Conservation (phyloP, 2,888 invertebrate genomes). For the Syrphus vitripennis region DNA sequence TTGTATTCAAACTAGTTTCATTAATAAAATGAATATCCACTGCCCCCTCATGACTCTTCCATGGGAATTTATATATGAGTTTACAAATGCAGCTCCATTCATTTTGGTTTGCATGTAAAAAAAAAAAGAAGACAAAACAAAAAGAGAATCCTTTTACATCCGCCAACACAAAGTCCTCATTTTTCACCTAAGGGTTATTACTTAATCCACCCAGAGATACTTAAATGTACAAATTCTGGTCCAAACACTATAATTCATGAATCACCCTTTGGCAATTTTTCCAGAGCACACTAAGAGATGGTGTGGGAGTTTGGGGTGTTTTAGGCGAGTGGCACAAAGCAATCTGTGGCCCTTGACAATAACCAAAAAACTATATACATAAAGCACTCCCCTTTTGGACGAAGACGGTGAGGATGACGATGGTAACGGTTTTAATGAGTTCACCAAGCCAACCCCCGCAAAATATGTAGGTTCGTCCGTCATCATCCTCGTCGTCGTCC, state of each 20-base stretch:
- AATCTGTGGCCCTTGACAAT: conserved; percentile 43
- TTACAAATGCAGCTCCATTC: conserved; percentile 16
- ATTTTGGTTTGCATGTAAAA: background rate
- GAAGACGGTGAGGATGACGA: no score
- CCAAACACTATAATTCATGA: conserved; percentile 62
- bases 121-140: background rate
- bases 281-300: background rate
- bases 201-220: conserved; percentile 69
- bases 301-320: background rate
- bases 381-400: conserved; percentile 54
- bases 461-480: background rate
- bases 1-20: conserved; percentile 41
- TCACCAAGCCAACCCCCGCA: conserved; percentile 37
- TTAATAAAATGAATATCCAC: conserved; percentile 47
- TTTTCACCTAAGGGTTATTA: conserved; percentile 66
- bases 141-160: conserved; percentile 22
- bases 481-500: background rate
- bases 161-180: conserved; percentile 34
- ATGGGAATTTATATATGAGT: background rate
- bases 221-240: conserved; percentile 62
- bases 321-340: background rate
- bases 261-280: conserved; percentile 48
- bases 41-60: background rate
- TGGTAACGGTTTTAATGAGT: conserved; percentile 65
- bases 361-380: conserved; percentile 44